Base-by-base conservation (phyloP, 2,888 invertebrate species). In the Stegophylla sp. region DNA sequence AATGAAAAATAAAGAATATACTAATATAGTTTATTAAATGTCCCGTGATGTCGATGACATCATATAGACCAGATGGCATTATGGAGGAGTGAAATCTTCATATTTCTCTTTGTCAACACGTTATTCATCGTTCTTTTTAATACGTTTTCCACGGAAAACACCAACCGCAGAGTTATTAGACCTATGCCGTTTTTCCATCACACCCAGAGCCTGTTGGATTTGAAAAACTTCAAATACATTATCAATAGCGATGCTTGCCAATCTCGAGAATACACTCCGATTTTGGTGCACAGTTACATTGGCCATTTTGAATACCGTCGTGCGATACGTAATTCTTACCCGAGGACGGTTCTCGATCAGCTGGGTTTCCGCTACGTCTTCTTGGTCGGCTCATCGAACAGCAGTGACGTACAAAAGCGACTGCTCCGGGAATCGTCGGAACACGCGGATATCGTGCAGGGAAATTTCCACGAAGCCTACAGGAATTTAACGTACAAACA, bases 401-500 rank as follows among this genome's bases (percentile, higher is more conserved):
- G 1, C 23, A 20, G 15, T 3, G 45, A 13, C 23, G 34, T 63
- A 3, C 75, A 79, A 41, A 26, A 20, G 10, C 51, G 20, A 10
- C 86, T 93, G 76, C 84, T 86, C 59, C 87, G 91, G 85, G 94
- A 94, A 86, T 90, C 89, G 83, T 85, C 87, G 41, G 87, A 88
- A 69, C 92, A 90, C 86, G 88, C 89, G 4, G 94, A 94, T 84
- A 88, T 94, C 26, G 85, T 94, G 15, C 93, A 94, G 87, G 94
- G 94, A 7, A 90, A 91, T 84, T 94, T 94, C 85, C 82, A 88
- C 1, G 94, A 94, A 87, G 90, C 92, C 66, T 94, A 94, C 84
- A 89, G 90, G 84, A 94, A 94, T 86, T 86, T 94, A n/a, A 94
- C 93, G 3, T 91, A 91, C 84, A 94, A 94, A 86, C 94, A 94